Evolutionary conservation across 2,797 vertebrate genomes (phyloP).

Genomic region (Microctenopoma stevenorrisi): DNA sequence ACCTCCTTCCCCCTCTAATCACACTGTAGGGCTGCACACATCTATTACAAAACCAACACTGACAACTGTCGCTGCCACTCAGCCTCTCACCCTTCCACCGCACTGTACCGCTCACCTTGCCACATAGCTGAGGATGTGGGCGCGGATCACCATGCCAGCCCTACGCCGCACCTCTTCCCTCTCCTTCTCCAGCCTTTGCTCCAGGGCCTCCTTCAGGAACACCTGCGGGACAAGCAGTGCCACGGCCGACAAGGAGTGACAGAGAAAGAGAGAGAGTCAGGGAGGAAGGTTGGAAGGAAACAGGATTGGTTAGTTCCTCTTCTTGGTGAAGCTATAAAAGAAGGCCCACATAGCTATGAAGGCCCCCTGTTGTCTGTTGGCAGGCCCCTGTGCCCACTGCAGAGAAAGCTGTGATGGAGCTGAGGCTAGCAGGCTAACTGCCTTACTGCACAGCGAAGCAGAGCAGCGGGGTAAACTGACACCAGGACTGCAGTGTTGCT

Average conservation of each 20-base stretch:
- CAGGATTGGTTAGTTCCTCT: slow-evolving; percentile 74
- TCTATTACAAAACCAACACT: slow-evolving; percentile 71
- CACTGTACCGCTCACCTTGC: slow-evolving; percentile 87
- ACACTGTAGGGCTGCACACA: slow-evolving; percentile 38
- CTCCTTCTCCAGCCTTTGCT: slow-evolving; percentile 87
- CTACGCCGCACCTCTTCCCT: slow-evolving; percentile 84
- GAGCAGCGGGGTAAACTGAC: slow-evolving; percentile 36
- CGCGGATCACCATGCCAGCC: slow-evolving; percentile 91
- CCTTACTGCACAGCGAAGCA: slow-evolving; percentile 57
- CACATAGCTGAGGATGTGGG: slow-evolving; percentile 95
- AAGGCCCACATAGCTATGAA: slow-evolving; percentile 65
- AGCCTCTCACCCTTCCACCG: slow-evolving; percentile 26
- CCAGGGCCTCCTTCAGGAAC: slow-evolving; percentile 88
- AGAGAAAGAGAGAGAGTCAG: slow-evolving; percentile 44
- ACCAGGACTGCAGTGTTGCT: slow-evolving; percentile 58
- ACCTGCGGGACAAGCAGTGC: slow-evolving; percentile 79
- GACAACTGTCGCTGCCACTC: slow-evolving; percentile 76
- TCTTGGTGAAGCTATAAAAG: slow-evolving; percentile 57
- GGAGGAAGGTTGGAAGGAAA: slow-evolving; percentile 31
- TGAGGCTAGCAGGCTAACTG: slow-evolving; percentile 61
- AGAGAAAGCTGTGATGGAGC: slow-evolving; percentile 65
- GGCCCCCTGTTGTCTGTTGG: slow-evolving; percentile 70
- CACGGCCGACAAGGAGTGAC: slow-evolving; percentile 57
- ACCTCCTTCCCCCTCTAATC: slow-evolving; percentile 10
- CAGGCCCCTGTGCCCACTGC: slow-evolving; percentile 65